A percentile compares a stretch with the other conserved stretches of the same genome.
Conservation (phyloP, 2,113 vertebrate species). For the Mola mola region DNA sequence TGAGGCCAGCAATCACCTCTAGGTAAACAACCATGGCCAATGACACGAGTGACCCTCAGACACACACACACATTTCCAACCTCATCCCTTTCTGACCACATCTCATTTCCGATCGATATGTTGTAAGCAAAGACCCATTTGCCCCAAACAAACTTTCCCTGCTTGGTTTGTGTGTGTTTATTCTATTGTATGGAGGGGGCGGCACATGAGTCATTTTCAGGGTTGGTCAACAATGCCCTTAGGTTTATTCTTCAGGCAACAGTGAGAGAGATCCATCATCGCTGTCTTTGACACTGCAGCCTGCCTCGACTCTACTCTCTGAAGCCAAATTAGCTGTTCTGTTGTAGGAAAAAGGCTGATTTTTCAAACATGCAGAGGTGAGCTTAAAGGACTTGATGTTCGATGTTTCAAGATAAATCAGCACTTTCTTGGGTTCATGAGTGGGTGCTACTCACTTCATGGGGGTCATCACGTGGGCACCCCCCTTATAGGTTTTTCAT, state of each 20-base stretch:
- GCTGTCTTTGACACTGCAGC: slow-evolving; percentile 33
- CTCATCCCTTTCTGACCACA: slow-evolving; percentile 63
- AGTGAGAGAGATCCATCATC: slow-evolving; percentile 36
- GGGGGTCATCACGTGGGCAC: too few species aligned
- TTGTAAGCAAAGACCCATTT: slow-evolving; percentile 60
- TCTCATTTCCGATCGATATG: slow-evolving; percentile 71
- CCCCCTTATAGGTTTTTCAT: too few species aligned
- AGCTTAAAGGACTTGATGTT: too few species aligned
- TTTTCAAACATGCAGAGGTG: too few species aligned
- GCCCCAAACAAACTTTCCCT: slow-evolving; percentile 55
- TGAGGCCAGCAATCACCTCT: slow-evolving; percentile 66
- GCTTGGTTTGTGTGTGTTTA: slow-evolving; percentile 45
- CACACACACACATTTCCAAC: slow-evolving; percentile 19
- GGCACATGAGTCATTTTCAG: slow-evolving; percentile 46
- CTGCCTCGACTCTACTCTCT: slow-evolving; percentile 3
- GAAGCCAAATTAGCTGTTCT: slow-evolving; percentile 6
- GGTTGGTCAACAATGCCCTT: slow-evolving; percentile 20
- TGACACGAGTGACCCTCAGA: slow-evolving; percentile 72
- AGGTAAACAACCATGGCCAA: slow-evolving; percentile 79
- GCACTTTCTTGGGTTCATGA: too few species aligned
- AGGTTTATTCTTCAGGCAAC: slow-evolving; percentile 40
- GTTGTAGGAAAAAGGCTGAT: neutral
- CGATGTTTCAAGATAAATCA: too few species aligned
- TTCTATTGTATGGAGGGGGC: slow-evolving; percentile 8
- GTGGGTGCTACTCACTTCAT: too few species aligned